phyloP scores from a whole-genome alignment of 2,888 invertebrate species.

The Tricholauxania praeusta region DNA sequence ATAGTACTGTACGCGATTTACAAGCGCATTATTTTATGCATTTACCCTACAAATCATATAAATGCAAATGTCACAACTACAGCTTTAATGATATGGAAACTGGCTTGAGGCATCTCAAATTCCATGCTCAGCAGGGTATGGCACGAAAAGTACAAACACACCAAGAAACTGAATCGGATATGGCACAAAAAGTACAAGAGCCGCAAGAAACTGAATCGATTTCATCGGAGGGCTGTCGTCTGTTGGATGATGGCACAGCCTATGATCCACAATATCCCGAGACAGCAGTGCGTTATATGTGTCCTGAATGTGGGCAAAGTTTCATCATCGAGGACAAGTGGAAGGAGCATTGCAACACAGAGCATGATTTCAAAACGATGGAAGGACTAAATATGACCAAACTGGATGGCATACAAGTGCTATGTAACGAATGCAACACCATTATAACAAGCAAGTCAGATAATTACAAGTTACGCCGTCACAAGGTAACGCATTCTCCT shows the following conservation, averaged over 20 bases:
- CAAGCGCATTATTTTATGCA: slow-evolving; percentile 31
- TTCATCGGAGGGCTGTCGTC: background rate
- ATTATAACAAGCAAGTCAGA: slow-evolving; percentile 26
- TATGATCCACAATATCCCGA: slow-evolving; percentile 35
- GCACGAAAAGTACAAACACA: too few species aligned
- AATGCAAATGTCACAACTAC: slow-evolving; percentile 37
- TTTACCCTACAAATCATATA: slow-evolving; percentile 33
- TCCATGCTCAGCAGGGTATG: slow-evolving; percentile 22
- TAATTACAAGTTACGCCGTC: slow-evolving; percentile 34
- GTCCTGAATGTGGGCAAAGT: slow-evolving; percentile 30
- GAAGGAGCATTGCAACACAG: slow-evolving; percentile 25
- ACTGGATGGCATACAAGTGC: slow-evolving; percentile 25
- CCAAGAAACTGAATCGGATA: background rate
- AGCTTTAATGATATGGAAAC: slow-evolving; percentile 27
- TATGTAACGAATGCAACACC: slow-evolving; percentile 30
- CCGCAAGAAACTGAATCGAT: background rate
- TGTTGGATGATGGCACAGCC: slow-evolving; percentile 15
- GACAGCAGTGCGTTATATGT: slow-evolving; percentile 30
- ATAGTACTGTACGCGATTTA: slow-evolving; percentile 29
- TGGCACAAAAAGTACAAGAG: background rate
- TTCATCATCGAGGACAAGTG: slow-evolving; percentile 20
- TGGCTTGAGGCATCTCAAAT: slow-evolving; percentile 27
- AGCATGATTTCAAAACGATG: slow-evolving; percentile 27
- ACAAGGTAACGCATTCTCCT: slow-evolving; percentile 34
- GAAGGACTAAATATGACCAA: slow-evolving; percentile 31